Base-by-base conservation (phyloP, 2,113 vertebrate species). In the Hypocryptadius cinnamomeus region DNA sequence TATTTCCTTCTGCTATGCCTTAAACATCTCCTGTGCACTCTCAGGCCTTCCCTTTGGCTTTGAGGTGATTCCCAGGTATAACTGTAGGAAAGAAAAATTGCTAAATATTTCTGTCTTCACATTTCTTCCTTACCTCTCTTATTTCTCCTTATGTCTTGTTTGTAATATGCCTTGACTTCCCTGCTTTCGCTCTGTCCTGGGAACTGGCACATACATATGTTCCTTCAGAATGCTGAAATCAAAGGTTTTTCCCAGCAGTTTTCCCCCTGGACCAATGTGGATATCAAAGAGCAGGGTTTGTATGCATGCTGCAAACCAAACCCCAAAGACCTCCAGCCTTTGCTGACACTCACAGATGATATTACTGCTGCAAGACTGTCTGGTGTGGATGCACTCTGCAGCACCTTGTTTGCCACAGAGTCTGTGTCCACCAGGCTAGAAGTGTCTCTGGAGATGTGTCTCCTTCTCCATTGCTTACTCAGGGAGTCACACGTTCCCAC, bases 181-280 rank as follows among this genome's bases (percentile, higher is more conserved):
- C 39, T 53, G 77, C 57, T 42, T 79, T 66, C 0, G 0, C 45
- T 74, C 39, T 66, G 50, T 59, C 82, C 76, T 85, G 79, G 85
- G 85, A 96, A 71, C 51, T 25, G 16, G 78, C 6, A 72, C 15
- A n/a, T 14, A 68, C 37, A 35, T 39, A 57, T 90, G 91, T 91
- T 83, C 68, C 51, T 85, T 87, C 82, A 60, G 22, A 85, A 70
- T 33, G 51, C 21, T 73, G 81, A 79, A 96, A 96, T 94, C 87
- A 92, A 93, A 95, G 82, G 54, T 22, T 94, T 83, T 70, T 70
- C 71, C 51, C 56, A 87, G 71, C 24, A 27, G 11, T 77, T 89
- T 76, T 50, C 84, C 91, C 91, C 22, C 39, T 10, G 12, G 89
- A 85, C 37, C 33, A 59, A 45, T 4, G 4, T 28, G 54, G 66